phyloP scores from a whole-genome alignment of 2,113 vertebrate species.

The Heliornis fulica region DNA sequence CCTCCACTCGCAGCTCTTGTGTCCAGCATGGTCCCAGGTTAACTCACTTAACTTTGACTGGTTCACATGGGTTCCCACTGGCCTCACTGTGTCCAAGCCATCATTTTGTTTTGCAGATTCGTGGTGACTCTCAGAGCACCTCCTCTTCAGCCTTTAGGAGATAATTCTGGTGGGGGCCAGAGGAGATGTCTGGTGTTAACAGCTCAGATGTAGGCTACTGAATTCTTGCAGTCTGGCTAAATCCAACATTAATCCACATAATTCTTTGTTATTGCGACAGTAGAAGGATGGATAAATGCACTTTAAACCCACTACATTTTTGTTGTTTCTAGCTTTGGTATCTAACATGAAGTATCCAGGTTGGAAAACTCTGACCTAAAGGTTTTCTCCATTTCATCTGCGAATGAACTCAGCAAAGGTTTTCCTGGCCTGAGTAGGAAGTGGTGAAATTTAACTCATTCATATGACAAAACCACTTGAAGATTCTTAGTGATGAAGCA shows the following conservation, averaged over 20 bases:
- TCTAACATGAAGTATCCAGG: background rate
- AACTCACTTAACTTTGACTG: background rate
- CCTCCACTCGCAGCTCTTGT: background rate
- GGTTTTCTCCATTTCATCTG: constrained; percentile 25
- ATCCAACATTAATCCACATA: background rate
- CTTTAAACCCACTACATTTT: background rate
- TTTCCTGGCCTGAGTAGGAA: constrained; percentile 29
- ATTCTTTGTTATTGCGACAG: background rate
- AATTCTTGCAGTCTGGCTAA: background rate
- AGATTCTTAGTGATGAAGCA: background rate
- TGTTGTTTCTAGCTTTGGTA: background rate
- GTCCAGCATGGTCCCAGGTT: background rate
- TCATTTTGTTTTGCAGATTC: background rate
- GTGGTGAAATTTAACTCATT: constrained; percentile 52
- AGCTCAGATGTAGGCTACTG: background rate
- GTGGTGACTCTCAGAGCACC: background rate
- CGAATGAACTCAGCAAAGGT: constrained; percentile 31
- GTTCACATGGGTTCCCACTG: background rate
- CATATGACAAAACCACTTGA: constrained; percentile 1
- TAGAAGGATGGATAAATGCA: background rate
- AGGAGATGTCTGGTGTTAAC: background rate
- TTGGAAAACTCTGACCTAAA: constrained; percentile 41
- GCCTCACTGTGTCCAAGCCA: background rate
- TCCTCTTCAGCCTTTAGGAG: background rate
- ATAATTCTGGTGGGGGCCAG: background rate